Evolutionary conservation across 2,113 vertebrate species (phyloP), one percentile per base, ranked within the genome.

Genomic region (Dendropsophus ebraccatus): DNA sequence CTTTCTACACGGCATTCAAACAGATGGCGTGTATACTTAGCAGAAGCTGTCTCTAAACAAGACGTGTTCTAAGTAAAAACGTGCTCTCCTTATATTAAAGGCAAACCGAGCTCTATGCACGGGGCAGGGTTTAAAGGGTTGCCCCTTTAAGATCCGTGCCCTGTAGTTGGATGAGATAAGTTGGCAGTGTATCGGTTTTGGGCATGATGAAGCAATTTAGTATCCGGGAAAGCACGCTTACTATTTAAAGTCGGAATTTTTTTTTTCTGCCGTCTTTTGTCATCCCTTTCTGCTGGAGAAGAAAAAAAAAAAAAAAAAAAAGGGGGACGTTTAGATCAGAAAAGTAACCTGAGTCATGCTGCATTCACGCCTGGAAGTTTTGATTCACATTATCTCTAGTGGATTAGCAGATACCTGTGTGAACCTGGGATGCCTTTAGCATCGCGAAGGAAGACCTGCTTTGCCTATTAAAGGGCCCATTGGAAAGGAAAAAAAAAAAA

Each of bases 381-480:
- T 92, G 90, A 90, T 81, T 90, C 90, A 92, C 93, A 93, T 73
- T 94, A 93, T 94, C 94, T 90, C 93, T 80, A 90, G 90, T 89
- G 93, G 89, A 88, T 93, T 94, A 93, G 92, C 93, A 90, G 92
- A 94, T 94, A 90, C 93, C 93, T 92, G 91, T 91, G 93, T 93
- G 92, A 92, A 92, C 92, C 92, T 92, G 92, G 94, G 91, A 91
- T 90, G 95, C 93, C 90, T 92, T 92, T 92, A 95, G 93, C 91
- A 81, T 85, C 94, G 92, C 93, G 95, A 95, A 95, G 94, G 94
- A 96, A 94, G 91, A 93, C 91, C 94, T 90, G 82, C 41, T 90
- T 92, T 92, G 92, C 84, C 92, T 92, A 90, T 90, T 90, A 92
- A 93, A 92, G 93, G 94, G 88, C 90, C 94, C 89, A 89, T 91